Conservation (phyloP, 2,797 vertebrate species). For the Selene dorsalis region DNA sequence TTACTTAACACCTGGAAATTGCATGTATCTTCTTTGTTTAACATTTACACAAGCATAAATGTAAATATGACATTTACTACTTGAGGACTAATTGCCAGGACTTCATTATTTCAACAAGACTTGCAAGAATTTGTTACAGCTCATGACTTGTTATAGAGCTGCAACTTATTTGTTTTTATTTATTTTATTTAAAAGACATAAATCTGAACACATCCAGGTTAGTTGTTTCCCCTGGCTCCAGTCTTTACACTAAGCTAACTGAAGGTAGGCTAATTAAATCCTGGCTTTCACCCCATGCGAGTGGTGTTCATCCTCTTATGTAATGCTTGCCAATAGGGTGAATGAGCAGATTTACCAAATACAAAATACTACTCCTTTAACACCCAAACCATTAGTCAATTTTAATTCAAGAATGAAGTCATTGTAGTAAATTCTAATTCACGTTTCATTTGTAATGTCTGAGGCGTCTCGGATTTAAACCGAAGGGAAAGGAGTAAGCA, state of each 20-base stretch:
- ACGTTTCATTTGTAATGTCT: neutral
- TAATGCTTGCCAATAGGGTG: neutral
- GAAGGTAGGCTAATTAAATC: slow-evolving; percentile 19
- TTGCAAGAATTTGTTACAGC: too few species aligned
- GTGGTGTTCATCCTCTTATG: neutral
- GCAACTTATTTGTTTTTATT: too few species aligned
- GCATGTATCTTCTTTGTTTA: neutral
- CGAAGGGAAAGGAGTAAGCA: neutral
- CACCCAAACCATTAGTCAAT: neutral
- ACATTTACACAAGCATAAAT: neutral
- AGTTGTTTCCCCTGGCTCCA: neutral
- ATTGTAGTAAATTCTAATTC: too few species aligned
- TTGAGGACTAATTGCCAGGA: too few species aligned
- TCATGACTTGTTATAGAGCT: too few species aligned
- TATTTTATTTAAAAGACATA: too few species aligned
- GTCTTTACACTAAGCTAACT: neutral
- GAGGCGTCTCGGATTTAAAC: neutral
- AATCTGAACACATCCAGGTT: neutral
- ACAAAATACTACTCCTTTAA: too few species aligned
- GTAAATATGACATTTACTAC: neutral
- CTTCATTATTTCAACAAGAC: neutral
- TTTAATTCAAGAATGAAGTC: neutral
- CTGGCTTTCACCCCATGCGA: neutral
- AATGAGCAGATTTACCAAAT: too few species aligned
- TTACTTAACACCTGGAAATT: too few species aligned